These are phyloP conservation scores for Athalia rosae DNA, from an alignment of 2,888 invertebrate genomes.

Conservation along the genomic window DNA sequence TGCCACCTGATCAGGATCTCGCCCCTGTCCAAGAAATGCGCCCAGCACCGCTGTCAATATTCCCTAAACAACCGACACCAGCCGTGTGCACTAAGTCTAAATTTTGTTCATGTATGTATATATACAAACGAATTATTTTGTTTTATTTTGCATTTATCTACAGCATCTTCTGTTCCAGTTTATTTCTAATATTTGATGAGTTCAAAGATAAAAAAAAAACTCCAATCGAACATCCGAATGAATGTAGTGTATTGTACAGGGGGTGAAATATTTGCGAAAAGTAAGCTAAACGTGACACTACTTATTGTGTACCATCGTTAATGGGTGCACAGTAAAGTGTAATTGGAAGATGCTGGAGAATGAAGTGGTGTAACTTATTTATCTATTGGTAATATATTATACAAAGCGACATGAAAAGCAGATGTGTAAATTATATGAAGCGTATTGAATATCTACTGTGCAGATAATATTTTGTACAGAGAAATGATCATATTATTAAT, in stretches of 20 bases:
- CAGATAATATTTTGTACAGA: slow-evolving; percentile 38
- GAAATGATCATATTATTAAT: slow-evolving; percentile 1
- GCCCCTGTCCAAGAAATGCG: slow-evolving; percentile 89
- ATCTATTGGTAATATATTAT: slow-evolving; percentile 13
- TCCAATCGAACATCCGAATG: too few relatives aligned
- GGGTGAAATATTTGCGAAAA: not conserved
- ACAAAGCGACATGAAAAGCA: slow-evolving; percentile 39
- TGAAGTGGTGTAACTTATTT: slow-evolving; percentile 32
- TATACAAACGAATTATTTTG: slow-evolving; percentile 57
- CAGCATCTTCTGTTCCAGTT: slow-evolving; percentile 48
- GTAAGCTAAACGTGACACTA: not conserved
- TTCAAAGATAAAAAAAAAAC: too few relatives aligned
- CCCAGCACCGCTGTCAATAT: slow-evolving; percentile 94
- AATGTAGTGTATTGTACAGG: not conserved
- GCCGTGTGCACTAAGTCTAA: slow-evolving; percentile 63
- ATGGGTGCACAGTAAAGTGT: not conserved
- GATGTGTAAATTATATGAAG: slow-evolving; percentile 37
- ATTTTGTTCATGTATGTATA: slow-evolving; percentile 57
- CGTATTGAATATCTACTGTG: slow-evolving; percentile 18
- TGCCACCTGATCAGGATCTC: slow-evolving; percentile 94
- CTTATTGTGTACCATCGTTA: not conserved
- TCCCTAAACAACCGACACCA: slow-evolving; percentile 82
- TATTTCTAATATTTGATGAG: slow-evolving; percentile 44
- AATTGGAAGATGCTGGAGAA: slow-evolving; percentile 31
- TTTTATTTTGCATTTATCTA: slow-evolving; percentile 48